Evolutionary conservation across 2,888 invertebrate species (phyloP).

Genomic region (Rhamphomyia laevipes): DNA sequence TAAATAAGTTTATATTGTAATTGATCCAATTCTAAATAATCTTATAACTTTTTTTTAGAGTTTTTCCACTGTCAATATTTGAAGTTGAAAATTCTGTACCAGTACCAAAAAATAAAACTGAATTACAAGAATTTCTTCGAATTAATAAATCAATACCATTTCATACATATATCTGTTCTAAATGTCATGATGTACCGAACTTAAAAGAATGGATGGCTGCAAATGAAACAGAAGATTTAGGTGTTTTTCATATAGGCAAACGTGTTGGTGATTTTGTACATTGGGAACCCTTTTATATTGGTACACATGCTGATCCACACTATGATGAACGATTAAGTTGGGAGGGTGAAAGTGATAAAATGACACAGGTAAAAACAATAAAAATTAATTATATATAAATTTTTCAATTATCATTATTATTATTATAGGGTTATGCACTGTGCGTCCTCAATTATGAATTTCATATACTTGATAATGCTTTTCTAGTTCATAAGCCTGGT

Average conservation of each 20-base stretch:
- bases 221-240: constrained; percentile 53
- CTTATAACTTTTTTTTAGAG: constrained; percentile 38
- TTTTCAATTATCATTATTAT: constrained; percentile 4
- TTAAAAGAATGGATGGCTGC: constrained; percentile 73
- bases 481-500: constrained; percentile 83
- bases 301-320: constrained; percentile 74
- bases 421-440: constrained; percentile 74
- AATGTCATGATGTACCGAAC: constrained; percentile 79
- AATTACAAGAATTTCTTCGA: constrained; percentile 58
- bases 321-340: constrained; percentile 88
- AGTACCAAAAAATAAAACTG: constrained; percentile 63
- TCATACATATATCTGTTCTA: constrained; percentile 80
- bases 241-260: constrained; percentile 77
- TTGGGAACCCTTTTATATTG: constrained; percentile 92
- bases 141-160: constrained; percentile 78
- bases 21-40: no score
- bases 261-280: constrained; percentile 64
- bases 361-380: constrained; percentile 66
- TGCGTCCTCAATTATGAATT: constrained; percentile 88
- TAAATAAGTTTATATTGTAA: no score
- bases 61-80: constrained; percentile 81
- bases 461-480: constrained; percentile 86
- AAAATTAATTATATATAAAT: neutral
- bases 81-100: constrained; percentile 58
- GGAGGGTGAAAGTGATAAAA: constrained; percentile 92